phyloP scores from a whole-genome alignment of 2,888 invertebrate genomes.

The Pandemis cinnamomeana region DNA sequence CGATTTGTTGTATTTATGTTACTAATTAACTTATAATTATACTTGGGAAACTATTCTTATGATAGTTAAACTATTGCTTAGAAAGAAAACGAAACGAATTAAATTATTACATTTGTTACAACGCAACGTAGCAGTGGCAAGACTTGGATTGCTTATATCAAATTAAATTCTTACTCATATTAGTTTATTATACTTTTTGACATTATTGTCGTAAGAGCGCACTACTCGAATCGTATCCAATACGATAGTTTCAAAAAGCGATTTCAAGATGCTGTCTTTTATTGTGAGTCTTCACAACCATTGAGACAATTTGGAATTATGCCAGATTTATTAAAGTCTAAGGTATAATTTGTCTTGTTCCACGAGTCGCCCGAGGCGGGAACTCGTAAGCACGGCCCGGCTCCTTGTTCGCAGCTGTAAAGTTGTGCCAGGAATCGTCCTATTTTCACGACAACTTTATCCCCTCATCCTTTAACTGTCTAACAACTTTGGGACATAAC shows the following conservation, averaged over 20 bases:
- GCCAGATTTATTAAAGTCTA: background rate
- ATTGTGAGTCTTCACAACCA: background rate
- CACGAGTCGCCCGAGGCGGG: conserved; percentile 9
- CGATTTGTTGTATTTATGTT: conserved; percentile 54
- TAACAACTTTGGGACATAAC: conserved; percentile 66
- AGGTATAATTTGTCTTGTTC: conserved; percentile 24
- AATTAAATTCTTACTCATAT: background rate
- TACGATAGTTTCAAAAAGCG: background rate
- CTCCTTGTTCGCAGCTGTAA: conserved; percentile 1
- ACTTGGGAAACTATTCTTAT: background rate
- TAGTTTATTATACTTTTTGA: background rate
- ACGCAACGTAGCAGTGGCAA: background rate
- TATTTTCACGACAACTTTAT: conserved; percentile 59
- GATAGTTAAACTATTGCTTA: background rate
- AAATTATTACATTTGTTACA: background rate
- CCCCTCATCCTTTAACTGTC: conserved; percentile 68
- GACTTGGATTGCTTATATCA: background rate
- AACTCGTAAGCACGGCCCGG: background rate
- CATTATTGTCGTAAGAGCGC: background rate
- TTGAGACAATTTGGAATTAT: background rate
- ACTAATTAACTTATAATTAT: background rate
- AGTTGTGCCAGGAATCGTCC: conserved; percentile 14
- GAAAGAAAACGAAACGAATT: background rate
- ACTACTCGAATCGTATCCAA: background rate
- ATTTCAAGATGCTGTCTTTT: background rate